These are phyloP conservation scores for Hipparchia sbordonii DNA, from an alignment of 2,888 invertebrate species.

Conservation along the genomic window DNA sequence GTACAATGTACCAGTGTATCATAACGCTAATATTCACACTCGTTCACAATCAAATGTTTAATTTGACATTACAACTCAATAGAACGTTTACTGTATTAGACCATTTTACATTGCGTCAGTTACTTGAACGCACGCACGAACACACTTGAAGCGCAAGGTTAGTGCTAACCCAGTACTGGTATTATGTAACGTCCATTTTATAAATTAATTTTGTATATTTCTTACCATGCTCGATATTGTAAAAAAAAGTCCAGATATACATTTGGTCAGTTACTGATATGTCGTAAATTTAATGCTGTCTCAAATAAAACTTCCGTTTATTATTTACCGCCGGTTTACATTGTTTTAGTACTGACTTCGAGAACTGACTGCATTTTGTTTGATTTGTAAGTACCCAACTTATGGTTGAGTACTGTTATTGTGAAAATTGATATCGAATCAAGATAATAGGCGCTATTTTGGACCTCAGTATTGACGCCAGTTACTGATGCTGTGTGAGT, in stretches of 20 bases:
- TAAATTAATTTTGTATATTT: too few species aligned
- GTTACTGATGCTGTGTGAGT: constrained; percentile 1
- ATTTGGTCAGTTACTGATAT: background rate
- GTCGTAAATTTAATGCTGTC: background rate
- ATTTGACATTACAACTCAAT: too few species aligned
- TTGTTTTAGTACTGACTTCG: background rate
- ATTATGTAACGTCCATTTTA: background rate
- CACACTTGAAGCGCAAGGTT: background rate
- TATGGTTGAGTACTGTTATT: background rate
- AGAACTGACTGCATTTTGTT: background rate
- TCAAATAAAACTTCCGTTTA: background rate
- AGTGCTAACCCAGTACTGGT: background rate
- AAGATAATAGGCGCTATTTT: too few species aligned
- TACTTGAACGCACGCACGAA: background rate
- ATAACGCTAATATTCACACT: background rate
- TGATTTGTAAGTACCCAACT: too few species aligned
- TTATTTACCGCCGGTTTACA: background rate
- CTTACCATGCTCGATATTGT: too few species aligned
- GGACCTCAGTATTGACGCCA: background rate
- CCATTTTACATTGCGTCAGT: background rate
- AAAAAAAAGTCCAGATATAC: background rate
- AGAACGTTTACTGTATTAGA: too few species aligned
- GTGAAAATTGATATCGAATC: background rate
- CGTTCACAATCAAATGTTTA: too few species aligned
- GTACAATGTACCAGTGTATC: background rate